Conservation (phyloP, 1,140 invertebrate species). For the Belonocnema kinseyi region DNA sequence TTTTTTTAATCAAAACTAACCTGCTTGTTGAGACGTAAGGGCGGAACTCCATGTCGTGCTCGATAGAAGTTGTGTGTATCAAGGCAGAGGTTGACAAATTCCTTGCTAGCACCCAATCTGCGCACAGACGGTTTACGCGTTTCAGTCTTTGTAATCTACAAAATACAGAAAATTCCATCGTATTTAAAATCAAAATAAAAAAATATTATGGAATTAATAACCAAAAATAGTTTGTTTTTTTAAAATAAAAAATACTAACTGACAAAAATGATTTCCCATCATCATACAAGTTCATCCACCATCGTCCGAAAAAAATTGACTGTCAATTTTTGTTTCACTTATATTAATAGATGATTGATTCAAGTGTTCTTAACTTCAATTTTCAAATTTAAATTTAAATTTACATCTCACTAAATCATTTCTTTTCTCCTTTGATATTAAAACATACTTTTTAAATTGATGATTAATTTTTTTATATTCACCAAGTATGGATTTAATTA, state of each 20-base stretch:
- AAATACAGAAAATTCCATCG: slow-evolving; percentile 55
- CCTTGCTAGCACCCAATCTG: slow-evolving; percentile 71
- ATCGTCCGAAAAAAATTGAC: background rate
- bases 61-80: slow-evolving; percentile 87
- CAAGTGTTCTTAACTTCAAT: background rate
- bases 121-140: slow-evolving; percentile 73
- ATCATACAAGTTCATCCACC: slow-evolving; percentile 6
- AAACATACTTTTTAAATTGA: no score
- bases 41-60: slow-evolving; percentile 81
- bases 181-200: slow-evolving; percentile 26
- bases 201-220: background rate
- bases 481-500: no score
- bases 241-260: slow-evolving; percentile 48
- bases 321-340: background rate
- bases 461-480: no score
- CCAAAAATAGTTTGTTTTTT: background rate
- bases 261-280: slow-evolving; percentile 60
- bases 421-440: no score
- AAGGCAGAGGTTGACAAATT: slow-evolving; percentile 79
- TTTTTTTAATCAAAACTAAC: slow-evolving; percentile 66
- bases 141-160: slow-evolving; percentile 75
- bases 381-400: slow-evolving; percentile 1
- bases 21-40: slow-evolving; percentile 83
- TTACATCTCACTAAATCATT: background rate
- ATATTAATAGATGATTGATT: background rate